These are phyloP conservation scores for Labia minor DNA, from an alignment of 2,888 invertebrate genomes.

Conservation along the genomic window DNA sequence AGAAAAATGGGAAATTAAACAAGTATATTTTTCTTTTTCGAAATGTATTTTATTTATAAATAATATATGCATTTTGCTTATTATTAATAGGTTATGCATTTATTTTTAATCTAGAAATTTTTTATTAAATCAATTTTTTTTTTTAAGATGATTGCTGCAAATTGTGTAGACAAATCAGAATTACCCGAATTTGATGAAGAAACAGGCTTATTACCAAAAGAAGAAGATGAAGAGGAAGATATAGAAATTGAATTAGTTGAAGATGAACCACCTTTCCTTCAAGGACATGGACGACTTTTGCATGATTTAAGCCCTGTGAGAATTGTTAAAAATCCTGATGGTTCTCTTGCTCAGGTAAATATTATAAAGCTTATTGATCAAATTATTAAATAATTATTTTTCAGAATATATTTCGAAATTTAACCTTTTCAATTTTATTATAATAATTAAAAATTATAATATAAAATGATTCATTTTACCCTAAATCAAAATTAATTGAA, in stretches of 20 bases:
- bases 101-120: slow-evolving; percentile 9
- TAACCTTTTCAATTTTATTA: too few relatives aligned
- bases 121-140: slow-evolving; percentile 15
- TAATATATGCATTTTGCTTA: background rate
- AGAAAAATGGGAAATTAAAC: slow-evolving; percentile 95
- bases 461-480: background rate
- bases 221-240: slow-evolving; percentile 91
- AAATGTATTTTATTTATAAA: slow-evolving; percentile 25
- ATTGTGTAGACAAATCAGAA: slow-evolving; percentile 83
- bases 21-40: too few relatives aligned
- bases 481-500: too few relatives aligned
- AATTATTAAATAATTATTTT: too few relatives aligned
- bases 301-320: slow-evolving; percentile 83
- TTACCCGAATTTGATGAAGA: slow-evolving; percentile 97
- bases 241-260: slow-evolving; percentile 97
- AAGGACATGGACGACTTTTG: slow-evolving; percentile 81
- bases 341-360: slow-evolving; percentile 74
- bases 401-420: too few relatives aligned
- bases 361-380: background rate
- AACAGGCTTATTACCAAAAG: slow-evolving; percentile 80
- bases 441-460: too few relatives aligned
- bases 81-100: too few relatives aligned
- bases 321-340: slow-evolving; percentile 98
- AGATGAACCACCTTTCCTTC: slow-evolving; percentile 94
- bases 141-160: slow-evolving; percentile 75